phyloP scores from a whole-genome alignment of 2,797 vertebrate species.

The Thaleichthys pacificus region DNA sequence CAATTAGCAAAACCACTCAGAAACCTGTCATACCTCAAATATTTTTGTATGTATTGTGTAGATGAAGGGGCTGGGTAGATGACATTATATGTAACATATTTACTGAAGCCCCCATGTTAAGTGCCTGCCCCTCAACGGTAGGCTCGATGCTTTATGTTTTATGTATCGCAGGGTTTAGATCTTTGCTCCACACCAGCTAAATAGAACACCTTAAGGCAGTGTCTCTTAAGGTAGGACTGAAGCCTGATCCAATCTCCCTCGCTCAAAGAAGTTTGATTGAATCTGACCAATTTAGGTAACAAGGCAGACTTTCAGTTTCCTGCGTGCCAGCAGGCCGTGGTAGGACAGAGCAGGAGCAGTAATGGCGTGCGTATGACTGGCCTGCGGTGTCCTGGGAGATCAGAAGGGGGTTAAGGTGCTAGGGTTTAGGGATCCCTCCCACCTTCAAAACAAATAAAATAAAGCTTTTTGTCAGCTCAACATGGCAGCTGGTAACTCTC shows the following conservation, averaged over 20 bases:
- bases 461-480: too few relatives aligned
- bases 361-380: slow-evolving; percentile 24
- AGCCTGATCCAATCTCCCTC: slow-evolving; percentile 15
- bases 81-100: too few relatives aligned
- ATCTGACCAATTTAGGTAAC: slow-evolving; percentile 21
- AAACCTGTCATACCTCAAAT: not conserved
- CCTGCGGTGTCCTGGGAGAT: not conserved
- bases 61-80: not conserved
- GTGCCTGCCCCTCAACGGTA: too few relatives aligned
- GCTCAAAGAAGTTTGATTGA: slow-evolving; percentile 11
- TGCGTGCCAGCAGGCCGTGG: slow-evolving; percentile 1
- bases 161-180: not conserved
- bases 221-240: not conserved
- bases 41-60: not conserved
- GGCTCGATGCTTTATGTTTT: not conserved
- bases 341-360: not conserved
- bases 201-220: not conserved
- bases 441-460: too few relatives aligned
- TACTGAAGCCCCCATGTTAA: too few relatives aligned
- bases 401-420: not conserved
- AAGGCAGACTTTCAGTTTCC: slow-evolving; percentile 21
- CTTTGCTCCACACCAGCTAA: not conserved
- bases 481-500: too few relatives aligned
- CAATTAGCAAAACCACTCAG: not conserved
- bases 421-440: too few relatives aligned